Conservation (phyloP, 2,888 invertebrate genomes). For the Lamellibrachia columna region DNA sequence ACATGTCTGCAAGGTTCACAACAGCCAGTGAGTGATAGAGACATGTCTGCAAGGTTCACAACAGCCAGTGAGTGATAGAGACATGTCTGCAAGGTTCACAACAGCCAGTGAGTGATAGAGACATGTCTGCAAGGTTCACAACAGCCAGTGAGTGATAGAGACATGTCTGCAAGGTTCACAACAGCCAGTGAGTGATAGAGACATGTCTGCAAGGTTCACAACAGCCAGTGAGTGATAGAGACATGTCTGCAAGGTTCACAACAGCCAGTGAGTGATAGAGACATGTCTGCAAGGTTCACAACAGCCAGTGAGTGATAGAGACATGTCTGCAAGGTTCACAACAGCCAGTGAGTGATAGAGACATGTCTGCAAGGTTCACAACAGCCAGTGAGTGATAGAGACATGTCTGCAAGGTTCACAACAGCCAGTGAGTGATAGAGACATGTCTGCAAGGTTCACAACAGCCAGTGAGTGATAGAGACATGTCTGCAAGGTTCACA, state of each 20-base stretch:
- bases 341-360: neutral
- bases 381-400: neutral
- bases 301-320: neutral
- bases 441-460: too few relatives aligned
- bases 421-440: neutral
- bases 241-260: too few relatives aligned
- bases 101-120: neutral
- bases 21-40: neutral
- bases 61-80: neutral
- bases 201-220: too few relatives aligned
- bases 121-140: too few relatives aligned
- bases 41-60: neutral
- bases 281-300: too few relatives aligned
- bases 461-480: neutral
- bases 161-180: too few relatives aligned
- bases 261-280: neutral
- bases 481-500: too few relatives aligned
- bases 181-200: neutral
- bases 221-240: neutral
- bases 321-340: too few relatives aligned
- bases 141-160: neutral
- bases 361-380: too few relatives aligned
- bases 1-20: too few relatives aligned
- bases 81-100: too few relatives aligned
- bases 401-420: too few relatives aligned